Evolutionary conservation across 2,888 invertebrate genomes (phyloP), one percentile per base, ranked within the genome.

Genomic region (Sarcophaga rosellei): DNA sequence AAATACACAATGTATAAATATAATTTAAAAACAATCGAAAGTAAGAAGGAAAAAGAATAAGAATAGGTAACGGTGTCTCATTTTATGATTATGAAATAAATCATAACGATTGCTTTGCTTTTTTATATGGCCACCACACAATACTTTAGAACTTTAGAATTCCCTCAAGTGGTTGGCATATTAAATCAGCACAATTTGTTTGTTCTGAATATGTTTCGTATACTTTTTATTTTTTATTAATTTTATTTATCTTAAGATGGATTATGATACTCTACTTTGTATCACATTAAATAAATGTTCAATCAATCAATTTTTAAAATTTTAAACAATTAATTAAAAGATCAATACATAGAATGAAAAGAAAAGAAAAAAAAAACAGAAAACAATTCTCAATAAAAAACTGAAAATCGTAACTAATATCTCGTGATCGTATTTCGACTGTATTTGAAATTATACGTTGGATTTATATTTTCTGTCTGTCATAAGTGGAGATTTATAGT

Each of bases 1-100:
- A 35, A 35, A 35, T 35, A 35, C 35, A 35, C 1, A 35, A 35
- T 6, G 6, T 25, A 25, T 47, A 59, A 35, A 70, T 12, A 72
- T 53, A 75, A 47, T 75, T 69, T 75, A 74, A 75, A 45, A 69
- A 75, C 63, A 84, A 84, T 84, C 53, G 79, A 62, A 79, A 74
- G 47, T 65, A 65, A 61, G 53, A 23, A 76, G 68, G 21, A 81
- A 70, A 23, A 70, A 70, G 44, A 84, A 84, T 80, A 25, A 75
- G 59, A 75, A 75, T 21, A 47, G 61, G 53, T 44, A 35, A 76
- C 72, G 72, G 62, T 77, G 84, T 84, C 73, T 84, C 45, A 80
- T 73, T 81, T 76, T 81, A 63, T 73, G 80, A 73, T 76, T 73
- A n/a, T n/a, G 25, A 73, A 73, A 84, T 80, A 84, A 84, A 81